Percentiles rank a stretch among this genome's conserved stretches.
Conservation (phyloP, 1,140 invertebrate genomes). For the Ladona fulva region DNA sequence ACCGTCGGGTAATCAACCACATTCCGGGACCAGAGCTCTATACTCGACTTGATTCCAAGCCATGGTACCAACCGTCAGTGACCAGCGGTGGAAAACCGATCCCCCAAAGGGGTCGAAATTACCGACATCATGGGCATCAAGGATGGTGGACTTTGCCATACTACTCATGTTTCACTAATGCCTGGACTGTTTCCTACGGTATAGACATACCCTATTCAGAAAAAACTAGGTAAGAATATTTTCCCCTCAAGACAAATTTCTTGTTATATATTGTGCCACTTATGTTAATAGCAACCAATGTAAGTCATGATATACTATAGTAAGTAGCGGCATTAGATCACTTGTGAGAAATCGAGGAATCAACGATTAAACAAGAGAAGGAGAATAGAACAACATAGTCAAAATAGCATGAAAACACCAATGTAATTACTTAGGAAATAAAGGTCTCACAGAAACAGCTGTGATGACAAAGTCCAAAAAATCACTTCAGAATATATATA, state of each 20-base stretch:
- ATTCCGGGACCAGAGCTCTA: not conserved
- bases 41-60: not conserved
- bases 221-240: conserved; percentile 10
- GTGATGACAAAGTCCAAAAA: no score
- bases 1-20: not conserved
- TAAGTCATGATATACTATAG: no score
- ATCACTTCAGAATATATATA: no score
- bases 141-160: conserved; percentile 76
- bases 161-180: conserved; percentile 57
- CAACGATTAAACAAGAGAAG: no score
- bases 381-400: no score
- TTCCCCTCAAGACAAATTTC: not conserved
- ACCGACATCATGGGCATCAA: conserved; percentile 40
- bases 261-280: no score
- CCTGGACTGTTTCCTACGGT: conserved; percentile 70
- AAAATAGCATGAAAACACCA: no score
- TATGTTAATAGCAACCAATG: no score
- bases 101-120: not conserved
- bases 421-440: no score
- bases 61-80: not conserved
- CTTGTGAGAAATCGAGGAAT: no score
- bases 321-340: no score
- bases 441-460: no score
- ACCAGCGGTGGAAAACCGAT: not conserved
- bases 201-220: conserved; percentile 39